phyloP scores from a whole-genome alignment of 2,113 vertebrate species.

The Notarius quadriscutis region DNA sequence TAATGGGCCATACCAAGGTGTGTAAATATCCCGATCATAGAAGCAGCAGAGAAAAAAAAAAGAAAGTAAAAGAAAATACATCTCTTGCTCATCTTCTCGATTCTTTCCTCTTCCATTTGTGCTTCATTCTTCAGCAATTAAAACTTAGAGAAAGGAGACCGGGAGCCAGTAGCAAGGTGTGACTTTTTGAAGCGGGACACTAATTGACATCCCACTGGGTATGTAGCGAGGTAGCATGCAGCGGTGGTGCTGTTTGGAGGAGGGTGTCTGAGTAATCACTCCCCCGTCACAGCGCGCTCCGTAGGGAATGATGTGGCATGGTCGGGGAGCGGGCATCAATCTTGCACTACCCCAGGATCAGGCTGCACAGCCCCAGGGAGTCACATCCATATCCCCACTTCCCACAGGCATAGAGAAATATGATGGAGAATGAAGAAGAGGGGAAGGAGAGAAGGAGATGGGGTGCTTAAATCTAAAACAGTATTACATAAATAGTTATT shows the following conservation, averaged over 20 bases:
- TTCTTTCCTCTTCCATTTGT: not conserved
- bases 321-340: constrained; percentile 75
- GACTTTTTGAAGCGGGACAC: constrained; percentile 41
- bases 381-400: constrained; percentile 56
- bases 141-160: constrained; percentile 33
- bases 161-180: constrained; percentile 18
- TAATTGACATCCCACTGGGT: constrained; percentile 49
- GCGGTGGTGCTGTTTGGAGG: constrained; percentile 11
- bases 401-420: constrained; percentile 69
- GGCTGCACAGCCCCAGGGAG: constrained; percentile 59
- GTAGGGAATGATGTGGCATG: constrained; percentile 74
- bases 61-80: not conserved
- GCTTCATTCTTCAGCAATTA: constrained; percentile 46
- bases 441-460: not conserved
- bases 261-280: constrained; percentile 45
- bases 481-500: constrained; percentile 17
- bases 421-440: constrained; percentile 54
- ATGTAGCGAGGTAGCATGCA: constrained; percentile 13
- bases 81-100: not conserved
- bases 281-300: constrained; percentile 8
- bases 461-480: not conserved
- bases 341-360: constrained; percentile 69
- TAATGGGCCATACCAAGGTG: not conserved
- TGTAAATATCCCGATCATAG: not conserved
- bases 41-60: constrained; percentile 4